A percentile compares a stretch with the other conserved stretches of the same genome.
Conservation (phyloP, 2,113 vertebrate species). For the Paracyprichromis sp. region DNA sequence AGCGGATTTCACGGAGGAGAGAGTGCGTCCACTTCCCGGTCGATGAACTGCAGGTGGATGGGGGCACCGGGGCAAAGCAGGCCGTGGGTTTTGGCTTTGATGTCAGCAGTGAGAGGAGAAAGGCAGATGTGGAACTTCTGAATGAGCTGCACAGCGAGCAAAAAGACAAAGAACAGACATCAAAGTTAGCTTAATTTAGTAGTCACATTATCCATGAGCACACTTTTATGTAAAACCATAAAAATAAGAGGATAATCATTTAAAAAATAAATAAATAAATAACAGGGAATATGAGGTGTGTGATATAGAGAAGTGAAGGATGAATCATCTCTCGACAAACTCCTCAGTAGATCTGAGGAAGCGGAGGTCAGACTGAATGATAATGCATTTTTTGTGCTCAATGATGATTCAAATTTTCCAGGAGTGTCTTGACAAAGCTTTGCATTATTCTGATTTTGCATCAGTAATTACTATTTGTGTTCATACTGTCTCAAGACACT, state of each 20-base stretch:
- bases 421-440: not conserved
- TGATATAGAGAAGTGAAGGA: not conserved
- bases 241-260: not conserved
- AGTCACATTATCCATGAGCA: not conserved
- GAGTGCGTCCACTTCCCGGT: slow-evolving; percentile 40
- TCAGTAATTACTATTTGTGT: not conserved
- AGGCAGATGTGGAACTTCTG: slow-evolving; percentile 79
- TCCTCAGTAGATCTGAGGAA: not conserved
- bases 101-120: slow-evolving; percentile 68
- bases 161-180: not conserved
- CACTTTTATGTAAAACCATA: not conserved
- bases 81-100: slow-evolving; percentile 83
- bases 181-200: not conserved
- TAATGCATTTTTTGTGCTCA: not conserved
- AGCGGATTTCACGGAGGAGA: not conserved
- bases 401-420: not conserved
- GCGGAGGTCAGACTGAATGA: not conserved
- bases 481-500: not conserved
- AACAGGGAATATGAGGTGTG: not conserved
- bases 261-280: not conserved
- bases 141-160: slow-evolving; percentile 72
- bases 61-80: slow-evolving; percentile 76
- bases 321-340: not conserved
- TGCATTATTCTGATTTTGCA: not conserved
- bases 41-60: slow-evolving; percentile 78